phyloP scores from a whole-genome alignment of 2,113 vertebrate species.

The Hepsetus odoe region DNA sequence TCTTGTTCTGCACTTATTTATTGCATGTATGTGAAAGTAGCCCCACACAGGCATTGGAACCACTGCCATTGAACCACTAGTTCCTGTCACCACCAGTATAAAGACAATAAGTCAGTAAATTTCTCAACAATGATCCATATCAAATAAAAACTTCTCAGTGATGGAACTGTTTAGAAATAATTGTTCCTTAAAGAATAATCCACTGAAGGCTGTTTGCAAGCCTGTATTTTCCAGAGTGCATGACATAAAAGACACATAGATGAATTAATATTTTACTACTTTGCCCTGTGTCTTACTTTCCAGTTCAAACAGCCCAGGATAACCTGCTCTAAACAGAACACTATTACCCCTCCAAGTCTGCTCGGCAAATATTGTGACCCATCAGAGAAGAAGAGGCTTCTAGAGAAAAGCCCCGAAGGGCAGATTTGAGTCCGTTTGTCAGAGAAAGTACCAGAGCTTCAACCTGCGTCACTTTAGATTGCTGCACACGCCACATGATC shows the following conservation, averaged over 20 bases:
- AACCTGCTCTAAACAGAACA: slow-evolving; percentile 29
- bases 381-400: slow-evolving; percentile 31
- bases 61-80: no score
- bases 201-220: no score
- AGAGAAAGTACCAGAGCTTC: slow-evolving; percentile 70
- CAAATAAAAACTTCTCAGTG: no score
- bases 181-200: not conserved
- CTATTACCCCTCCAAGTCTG: not conserved
- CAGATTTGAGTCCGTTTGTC: slow-evolving; percentile 67
- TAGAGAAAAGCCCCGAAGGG: slow-evolving; percentile 47
- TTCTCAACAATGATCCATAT: no score
- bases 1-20: no score
- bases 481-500: slow-evolving; percentile 65
- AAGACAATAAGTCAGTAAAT: no score
- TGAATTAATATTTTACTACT: not conserved
- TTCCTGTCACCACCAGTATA: no score
- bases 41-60: no score
- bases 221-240: not conserved
- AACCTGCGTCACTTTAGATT: slow-evolving; percentile 81
- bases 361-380: slow-evolving; percentile 42
- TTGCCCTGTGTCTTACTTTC: slow-evolving; percentile 15
- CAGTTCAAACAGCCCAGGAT: slow-evolving; percentile 13
- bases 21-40: no score
- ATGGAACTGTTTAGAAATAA: no score
- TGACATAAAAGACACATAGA: not conserved